Base-by-base conservation (phyloP, 2,888 invertebrate genomes). In the Eucera pruinosa region DNA sequence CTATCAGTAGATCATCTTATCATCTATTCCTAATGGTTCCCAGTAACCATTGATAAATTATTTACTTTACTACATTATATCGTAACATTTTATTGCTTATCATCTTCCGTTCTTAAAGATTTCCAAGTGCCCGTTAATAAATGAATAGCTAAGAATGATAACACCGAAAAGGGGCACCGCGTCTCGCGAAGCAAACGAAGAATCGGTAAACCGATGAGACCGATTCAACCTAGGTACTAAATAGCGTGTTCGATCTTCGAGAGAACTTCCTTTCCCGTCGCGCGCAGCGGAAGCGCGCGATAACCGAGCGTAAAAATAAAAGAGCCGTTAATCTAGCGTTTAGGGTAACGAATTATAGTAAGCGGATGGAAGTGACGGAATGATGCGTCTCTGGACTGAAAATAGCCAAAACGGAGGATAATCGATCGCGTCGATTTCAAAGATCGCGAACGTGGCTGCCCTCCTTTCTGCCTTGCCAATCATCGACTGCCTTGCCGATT, bases 401-500 rank as follows among this genome's bases (percentile, higher is more conserved):
- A 18, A 25, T n/a, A 20, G 11, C 18, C 20, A 18, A 13, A 25
- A 23, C 30, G 11, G 18, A 23, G 9, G 39, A 6, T 36, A 5
- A 39, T 43, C 50, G 25, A 52, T 27, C 33, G 69, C 41, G n/a
- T n/a, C 45, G 11, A 13, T 18, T 52, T 2, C 2, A 0, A 43
- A 47, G 65, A 69, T 69, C 47, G 43, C 25, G 48, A 45, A 77
- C 55, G 23, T 36, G 43, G 54, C 48, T 41, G 69, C 50, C 50
- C 69, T 64, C 60, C 58, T 55, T 74, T 62, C 57, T 33, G 39
- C 47, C 20, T n/a, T 36, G 39, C 75, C 82, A 66, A 78, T 75
- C 75, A 71, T 68, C 65, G 25, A 20, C 47, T 66, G 71, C 69
- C 66, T 78, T 52, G 25, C 47, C 68, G 71, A 72, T 69, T 78